phyloP scores from a whole-genome alignment of 2,113 vertebrate genomes.

The Lichenostomus cassidix region DNA sequence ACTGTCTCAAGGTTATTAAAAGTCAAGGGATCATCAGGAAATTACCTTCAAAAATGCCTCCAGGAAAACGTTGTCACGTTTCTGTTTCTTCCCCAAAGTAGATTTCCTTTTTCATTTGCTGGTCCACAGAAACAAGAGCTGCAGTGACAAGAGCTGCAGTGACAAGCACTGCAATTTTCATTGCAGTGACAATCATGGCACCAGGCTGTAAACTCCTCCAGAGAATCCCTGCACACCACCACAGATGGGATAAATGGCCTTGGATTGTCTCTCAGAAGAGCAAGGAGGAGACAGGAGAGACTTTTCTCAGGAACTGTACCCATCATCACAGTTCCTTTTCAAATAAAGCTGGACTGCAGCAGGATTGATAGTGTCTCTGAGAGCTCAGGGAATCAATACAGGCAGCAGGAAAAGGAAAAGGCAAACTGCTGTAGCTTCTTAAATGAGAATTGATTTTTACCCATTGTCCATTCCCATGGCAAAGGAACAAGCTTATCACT shows the following conservation, averaged over 20 bases:
- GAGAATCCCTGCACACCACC: not conserved
- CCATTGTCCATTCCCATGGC: slow-evolving; percentile 50
- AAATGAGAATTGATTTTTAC: slow-evolving; percentile 73
- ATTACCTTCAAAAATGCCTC: not conserved
- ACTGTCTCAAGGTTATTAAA: not conserved
- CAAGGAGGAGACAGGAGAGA: not conserved
- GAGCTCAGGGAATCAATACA: slow-evolving; percentile 48
- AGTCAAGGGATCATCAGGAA: not conserved
- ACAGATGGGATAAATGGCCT: not conserved
- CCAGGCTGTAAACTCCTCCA: not conserved
- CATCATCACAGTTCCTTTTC: not conserved
- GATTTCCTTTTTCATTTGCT: not conserved
- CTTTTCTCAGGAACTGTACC: not conserved
- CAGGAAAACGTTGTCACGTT: rapidly evolving
- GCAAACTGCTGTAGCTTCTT: slow-evolving; percentile 51
- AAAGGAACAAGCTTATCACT: slow-evolving; percentile 65
- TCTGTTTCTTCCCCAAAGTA: not conserved
- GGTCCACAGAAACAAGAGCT: not conserved
- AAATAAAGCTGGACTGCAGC: not conserved
- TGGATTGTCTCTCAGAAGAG: not conserved
- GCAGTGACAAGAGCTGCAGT: not conserved
- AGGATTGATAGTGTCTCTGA: slow-evolving; percentile 43
- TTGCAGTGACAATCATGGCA: not conserved
- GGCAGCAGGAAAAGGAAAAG: slow-evolving; percentile 49
- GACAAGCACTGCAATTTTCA: not conserved